phyloP scores from a whole-genome alignment of 2,888 invertebrate species.

The Diarsia rubi region DNA sequence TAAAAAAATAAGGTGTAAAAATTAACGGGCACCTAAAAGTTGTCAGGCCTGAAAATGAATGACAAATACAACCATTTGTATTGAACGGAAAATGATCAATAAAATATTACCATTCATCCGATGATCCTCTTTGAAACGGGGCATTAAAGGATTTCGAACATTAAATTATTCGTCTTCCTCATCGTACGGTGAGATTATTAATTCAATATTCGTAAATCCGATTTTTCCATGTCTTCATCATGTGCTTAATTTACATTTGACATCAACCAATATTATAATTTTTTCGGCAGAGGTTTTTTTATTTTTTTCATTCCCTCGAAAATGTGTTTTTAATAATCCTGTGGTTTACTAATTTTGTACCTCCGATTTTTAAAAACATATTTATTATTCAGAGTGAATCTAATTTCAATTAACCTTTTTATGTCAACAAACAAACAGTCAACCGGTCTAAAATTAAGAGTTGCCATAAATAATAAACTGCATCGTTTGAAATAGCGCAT shows the following conservation, averaged over 20 bases:
- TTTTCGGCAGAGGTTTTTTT: neutral
- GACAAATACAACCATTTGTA: slow-evolving; percentile 21
- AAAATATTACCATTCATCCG: slow-evolving; percentile 39
- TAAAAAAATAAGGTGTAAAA: too few relatives aligned
- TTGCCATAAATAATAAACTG: slow-evolving; percentile 32
- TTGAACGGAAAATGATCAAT: slow-evolving; percentile 43
- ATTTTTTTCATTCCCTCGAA: neutral
- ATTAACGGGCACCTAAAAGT: neutral
- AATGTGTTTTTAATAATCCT: neutral
- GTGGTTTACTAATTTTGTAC: neutral
- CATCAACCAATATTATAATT: slow-evolving; percentile 25
- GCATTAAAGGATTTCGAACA: slow-evolving; percentile 49
- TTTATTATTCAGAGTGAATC: neutral
- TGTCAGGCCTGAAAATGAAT: slow-evolving; percentile 11
- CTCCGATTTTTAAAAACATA: neutral
- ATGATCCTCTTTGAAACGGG: slow-evolving; percentile 51
- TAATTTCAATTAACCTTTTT: neutral
- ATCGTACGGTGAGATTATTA: slow-evolving; percentile 51
- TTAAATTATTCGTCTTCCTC: slow-evolving; percentile 44
- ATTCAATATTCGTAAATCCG: slow-evolving; percentile 47
- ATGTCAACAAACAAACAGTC: neutral
- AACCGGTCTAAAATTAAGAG: slow-evolving; percentile 7
- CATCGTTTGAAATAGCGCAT: slow-evolving; percentile 38
- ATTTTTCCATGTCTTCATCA: slow-evolving; percentile 36
- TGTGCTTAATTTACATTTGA: slow-evolving; percentile 50